Evolutionary conservation across 2,113 vertebrate species (phyloP).

Genomic region (Alexandromys fortis): DNA sequence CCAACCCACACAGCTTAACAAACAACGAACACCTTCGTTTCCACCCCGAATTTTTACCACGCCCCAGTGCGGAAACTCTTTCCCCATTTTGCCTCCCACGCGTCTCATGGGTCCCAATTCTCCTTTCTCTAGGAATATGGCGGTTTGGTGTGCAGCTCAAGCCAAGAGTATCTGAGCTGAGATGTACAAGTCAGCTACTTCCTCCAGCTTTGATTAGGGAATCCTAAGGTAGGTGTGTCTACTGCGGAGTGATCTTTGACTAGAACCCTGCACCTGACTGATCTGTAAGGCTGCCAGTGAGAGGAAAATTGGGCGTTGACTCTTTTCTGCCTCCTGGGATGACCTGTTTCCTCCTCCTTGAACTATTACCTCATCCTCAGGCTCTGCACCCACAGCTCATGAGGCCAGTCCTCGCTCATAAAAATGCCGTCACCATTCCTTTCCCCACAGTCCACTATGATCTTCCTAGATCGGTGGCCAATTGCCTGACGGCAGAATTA

Average conservation of each 20-base stretch:
- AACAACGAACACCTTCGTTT: background rate
- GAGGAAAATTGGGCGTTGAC: slow-evolving; percentile 12
- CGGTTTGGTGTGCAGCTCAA: background rate
- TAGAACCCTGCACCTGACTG: background rate
- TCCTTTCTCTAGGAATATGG: background rate
- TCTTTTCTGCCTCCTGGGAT: background rate
- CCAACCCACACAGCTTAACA: background rate
- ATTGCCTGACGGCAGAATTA: background rate
- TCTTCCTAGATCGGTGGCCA: background rate
- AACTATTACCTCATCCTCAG: slow-evolving; percentile 43
- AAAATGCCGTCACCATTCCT: background rate
- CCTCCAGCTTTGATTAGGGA: background rate
- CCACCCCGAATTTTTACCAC: background rate
- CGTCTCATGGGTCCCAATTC: background rate
- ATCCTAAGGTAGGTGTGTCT: background rate
- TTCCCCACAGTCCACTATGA: background rate
- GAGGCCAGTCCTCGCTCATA: background rate
- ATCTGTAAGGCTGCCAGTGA: background rate
- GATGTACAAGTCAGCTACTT: background rate
- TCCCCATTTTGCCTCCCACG: background rate
- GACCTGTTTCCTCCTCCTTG: background rate
- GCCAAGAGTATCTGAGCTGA: background rate
- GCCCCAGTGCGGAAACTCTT: background rate
- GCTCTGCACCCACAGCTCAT: background rate
- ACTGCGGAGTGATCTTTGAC: background rate